A percentile compares a stretch with the other conserved stretches of the same genome.
phyloP scores from a whole-genome alignment of 2,797 vertebrate genomes.

The Garrulus glandarius region DNA sequence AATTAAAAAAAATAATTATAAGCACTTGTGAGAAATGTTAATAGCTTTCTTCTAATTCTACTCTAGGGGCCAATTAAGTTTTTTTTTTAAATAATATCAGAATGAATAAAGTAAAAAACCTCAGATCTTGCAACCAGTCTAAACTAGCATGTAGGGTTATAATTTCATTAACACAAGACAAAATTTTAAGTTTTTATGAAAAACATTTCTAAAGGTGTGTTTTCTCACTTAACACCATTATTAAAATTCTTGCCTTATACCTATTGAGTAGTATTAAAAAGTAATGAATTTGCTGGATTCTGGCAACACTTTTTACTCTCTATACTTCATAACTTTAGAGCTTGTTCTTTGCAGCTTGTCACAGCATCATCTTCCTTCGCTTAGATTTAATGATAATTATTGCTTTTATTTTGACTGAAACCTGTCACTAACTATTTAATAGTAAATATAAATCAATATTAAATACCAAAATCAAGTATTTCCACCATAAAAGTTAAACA shows the following conservation, averaged over 20 bases:
- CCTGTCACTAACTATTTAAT: neutral
- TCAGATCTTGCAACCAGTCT: neutral
- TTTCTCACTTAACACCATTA: neutral
- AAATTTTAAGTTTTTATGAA: neutral
- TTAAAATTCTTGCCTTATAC: neutral
- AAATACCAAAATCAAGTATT: neutral
- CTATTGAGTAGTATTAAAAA: neutral
- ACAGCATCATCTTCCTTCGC: neutral
- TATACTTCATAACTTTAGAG: neutral
- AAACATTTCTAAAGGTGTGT: neutral
- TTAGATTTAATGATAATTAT: neutral
- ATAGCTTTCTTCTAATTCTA: neutral
- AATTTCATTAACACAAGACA: neutral
- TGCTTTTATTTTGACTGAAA: neutral
- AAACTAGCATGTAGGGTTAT: neutral
- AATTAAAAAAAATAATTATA: neutral
- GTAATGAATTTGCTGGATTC: neutral
- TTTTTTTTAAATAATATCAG: neutral
- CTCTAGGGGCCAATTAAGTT: neutral
- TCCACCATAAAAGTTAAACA: neutral
- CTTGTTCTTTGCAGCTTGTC: neutral
- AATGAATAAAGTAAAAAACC: neutral
- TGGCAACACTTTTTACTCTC: neutral
- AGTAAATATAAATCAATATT: neutral
- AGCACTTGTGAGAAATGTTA: neutral